These are phyloP conservation scores for Thyatira batis DNA, from an alignment of 2,888 invertebrate species.

Conservation along the genomic window DNA sequence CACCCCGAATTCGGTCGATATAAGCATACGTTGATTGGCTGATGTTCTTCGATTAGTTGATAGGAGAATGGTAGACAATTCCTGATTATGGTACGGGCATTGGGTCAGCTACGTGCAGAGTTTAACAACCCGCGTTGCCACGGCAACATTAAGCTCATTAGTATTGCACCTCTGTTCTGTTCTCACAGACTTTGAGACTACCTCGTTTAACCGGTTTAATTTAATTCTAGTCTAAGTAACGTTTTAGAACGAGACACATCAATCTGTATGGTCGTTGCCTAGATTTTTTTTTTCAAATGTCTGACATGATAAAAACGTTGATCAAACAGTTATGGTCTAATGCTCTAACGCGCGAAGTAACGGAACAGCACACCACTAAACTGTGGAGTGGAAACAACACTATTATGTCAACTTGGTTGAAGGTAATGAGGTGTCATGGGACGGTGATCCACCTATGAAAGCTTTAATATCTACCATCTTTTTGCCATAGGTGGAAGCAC, in stretches of 20 bases:
- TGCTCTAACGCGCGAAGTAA: conserved; percentile 43
- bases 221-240: background rate
- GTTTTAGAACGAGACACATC: background rate
- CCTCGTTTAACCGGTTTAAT: background rate
- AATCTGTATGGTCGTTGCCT: background rate
- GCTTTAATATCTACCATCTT: background rate
- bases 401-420: conserved; percentile 51
- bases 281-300: background rate
- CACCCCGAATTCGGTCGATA: conserved; percentile 58
- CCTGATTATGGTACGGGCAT: background rate
- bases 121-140: background rate
- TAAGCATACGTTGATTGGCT: conserved; percentile 26
- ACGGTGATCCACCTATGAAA: background rate
- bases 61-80: background rate
- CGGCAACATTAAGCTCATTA: conserved; percentile 1
- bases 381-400: conserved; percentile 48
- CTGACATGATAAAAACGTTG: background rate
- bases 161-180: background rate
- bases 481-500: no score
- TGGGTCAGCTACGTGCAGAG: background rate
- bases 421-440: conserved; percentile 13
- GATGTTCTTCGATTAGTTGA: background rate
- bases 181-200: conserved; percentile 4
- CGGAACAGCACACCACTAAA: conserved; percentile 42
- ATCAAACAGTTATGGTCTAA: conserved; percentile 35